Evolutionary conservation across 2,888 invertebrate species (phyloP), one percentile per base, ranked within the genome.

Genomic region (Drosophila dives): DNA sequence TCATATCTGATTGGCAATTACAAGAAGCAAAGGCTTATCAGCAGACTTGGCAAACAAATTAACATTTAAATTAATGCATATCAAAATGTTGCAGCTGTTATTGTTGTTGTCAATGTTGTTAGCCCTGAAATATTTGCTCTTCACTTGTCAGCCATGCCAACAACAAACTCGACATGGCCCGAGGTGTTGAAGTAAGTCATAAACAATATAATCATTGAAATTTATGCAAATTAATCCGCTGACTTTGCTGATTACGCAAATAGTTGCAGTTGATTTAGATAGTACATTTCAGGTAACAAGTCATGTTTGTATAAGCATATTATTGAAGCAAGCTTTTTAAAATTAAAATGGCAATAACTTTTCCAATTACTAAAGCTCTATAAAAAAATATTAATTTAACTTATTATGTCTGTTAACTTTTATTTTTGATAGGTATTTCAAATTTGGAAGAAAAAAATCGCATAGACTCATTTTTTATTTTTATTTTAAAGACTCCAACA

Each of bases 21-120:
- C 64, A 74, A 66, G 71, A 81, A 84, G 71, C 75, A 77, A 86
- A 74, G 81, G 62, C 65, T 58, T 67, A 64, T 75, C 75, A 64
- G 32, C 36, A 72, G 75, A 63, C 77, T 81, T 81, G 84, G 81
- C 88, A 86, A 88, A 76, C 75, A 80, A 83, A 86, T 88, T 86
- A 88, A 86, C 84, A 86, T 86, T 86, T 86, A 86, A 86, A 86
- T 86, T 86, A 86, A 83, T 83, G 70, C 77, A 85, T 80, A 70
- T 78, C 75, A 81, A 75, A 79, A 65, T 70, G 81, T 66, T 50
- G 49, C 8, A 26, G 17, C 17, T 26, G 32, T n/a, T 38, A n/a
- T 49, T 12, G 20, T 15, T 15, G n/a, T 32, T 64, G 32, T 36
- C 29, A 26, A n/a, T 49, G 48, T 33, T 49, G 49, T 68, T 69